phyloP scores from a whole-genome alignment of 2,797 vertebrate species.

The Aphelocoma californica region DNA sequence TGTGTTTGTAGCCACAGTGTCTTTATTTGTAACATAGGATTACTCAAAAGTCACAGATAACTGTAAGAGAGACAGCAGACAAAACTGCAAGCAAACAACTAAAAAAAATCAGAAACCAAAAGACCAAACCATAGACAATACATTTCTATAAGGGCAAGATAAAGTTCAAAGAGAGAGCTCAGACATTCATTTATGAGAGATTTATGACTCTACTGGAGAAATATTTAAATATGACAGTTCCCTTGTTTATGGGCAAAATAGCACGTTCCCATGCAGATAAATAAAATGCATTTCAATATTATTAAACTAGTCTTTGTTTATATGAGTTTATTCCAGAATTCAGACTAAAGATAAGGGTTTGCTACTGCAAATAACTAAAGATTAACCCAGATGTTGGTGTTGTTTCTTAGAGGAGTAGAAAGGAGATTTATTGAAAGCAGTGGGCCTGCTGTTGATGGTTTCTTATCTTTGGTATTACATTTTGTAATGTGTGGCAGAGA shows the following conservation, averaged over 20 bases:
- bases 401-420: not conserved
- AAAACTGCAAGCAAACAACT: not conserved
- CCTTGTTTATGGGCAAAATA: slow-evolving; percentile 26
- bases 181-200: slow-evolving; percentile 27
- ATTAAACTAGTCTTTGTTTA: slow-evolving; percentile 42
- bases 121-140: not conserved
- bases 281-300: slow-evolving; percentile 53
- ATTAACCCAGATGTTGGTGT: slow-evolving; percentile 15
- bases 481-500: not conserved
- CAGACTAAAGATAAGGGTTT: slow-evolving; percentile 12
- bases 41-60: not conserved
- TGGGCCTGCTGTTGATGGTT: slow-evolving; percentile 1
- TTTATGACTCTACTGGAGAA: slow-evolving; percentile 25
- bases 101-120: not conserved
- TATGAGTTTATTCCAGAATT: slow-evolving; percentile 36
- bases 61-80: not conserved
- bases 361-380: slow-evolving; percentile 31
- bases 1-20: not conserved
- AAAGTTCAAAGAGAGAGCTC: slow-evolving; percentile 44
- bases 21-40: not conserved
- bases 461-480: slow-evolving; percentile 19
- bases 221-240: slow-evolving; percentile 50
- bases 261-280: slow-evolving; percentile 23
- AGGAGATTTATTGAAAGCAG: not conserved
- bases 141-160: slow-evolving; percentile 17